These are phyloP conservation scores for Rhabditoides inermis DNA, from an alignment of 2,888 invertebrate genomes.

Conservation along the genomic window DNA sequence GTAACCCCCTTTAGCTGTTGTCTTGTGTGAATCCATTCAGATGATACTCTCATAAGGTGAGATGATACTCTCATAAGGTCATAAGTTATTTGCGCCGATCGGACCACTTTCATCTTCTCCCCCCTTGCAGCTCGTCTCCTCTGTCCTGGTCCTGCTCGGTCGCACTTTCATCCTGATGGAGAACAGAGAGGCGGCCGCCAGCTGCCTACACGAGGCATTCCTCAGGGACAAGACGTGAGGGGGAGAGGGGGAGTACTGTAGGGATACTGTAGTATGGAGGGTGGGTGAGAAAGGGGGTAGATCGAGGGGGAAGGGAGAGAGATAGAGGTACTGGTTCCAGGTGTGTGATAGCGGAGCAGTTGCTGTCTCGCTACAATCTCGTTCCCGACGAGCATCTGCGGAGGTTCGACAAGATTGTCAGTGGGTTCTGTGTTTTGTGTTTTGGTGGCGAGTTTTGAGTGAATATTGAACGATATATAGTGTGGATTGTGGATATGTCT, in stretches of 20 bases:
- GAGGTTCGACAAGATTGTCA: background rate
- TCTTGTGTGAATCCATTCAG: no score
- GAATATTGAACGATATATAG: background rate
- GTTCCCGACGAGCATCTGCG: background rate
- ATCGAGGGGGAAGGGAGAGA: no score
- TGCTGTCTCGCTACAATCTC: background rate
- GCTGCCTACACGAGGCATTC: constrained; percentile 1
- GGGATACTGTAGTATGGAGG: no score
- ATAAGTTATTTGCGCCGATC: background rate
- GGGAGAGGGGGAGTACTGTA: no score
- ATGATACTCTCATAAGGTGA: no score
- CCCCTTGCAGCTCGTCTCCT: background rate
- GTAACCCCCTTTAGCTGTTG: no score
- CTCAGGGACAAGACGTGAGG: background rate
- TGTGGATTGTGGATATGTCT: no score
- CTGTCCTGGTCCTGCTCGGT: constrained; percentile 4
- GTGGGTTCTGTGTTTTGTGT: background rate
- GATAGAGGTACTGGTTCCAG: background rate
- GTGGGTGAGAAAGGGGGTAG: no score
- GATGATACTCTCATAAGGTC: background rate
- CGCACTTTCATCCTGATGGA: constrained; percentile 3
- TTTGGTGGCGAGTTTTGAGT: background rate
- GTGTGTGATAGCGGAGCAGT: constrained; percentile 1
- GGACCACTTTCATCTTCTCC: no score
- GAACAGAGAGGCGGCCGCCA: constrained; percentile 3